These are phyloP conservation scores for Cryptops parisi DNA, from an alignment of 2,888 invertebrate genomes.

Conservation along the genomic window DNA sequence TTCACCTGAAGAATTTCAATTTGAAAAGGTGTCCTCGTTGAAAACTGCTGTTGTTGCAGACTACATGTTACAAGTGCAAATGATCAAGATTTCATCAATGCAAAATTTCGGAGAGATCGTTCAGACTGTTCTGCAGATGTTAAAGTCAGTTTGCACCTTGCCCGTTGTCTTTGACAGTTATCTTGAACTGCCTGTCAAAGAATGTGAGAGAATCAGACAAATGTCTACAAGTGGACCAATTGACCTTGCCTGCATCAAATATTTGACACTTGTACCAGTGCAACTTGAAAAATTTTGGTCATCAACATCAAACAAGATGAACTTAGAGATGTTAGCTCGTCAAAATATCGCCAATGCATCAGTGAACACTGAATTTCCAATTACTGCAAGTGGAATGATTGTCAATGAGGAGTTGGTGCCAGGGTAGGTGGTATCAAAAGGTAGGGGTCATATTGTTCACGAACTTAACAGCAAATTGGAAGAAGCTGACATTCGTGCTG, in stretches of 20 bases:
- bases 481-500: background rate
- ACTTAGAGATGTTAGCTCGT: background rate
- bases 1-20: constrained; percentile 3
- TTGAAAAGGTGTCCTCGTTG: background rate
- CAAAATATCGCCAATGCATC: background rate
- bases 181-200: no score
- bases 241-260: background rate
- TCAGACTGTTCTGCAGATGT: background rate
- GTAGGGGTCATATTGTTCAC: background rate
- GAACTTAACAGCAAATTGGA: constrained; percentile 6
- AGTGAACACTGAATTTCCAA: background rate
- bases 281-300: constrained; percentile 6
- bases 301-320: constrained; percentile 4
- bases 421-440: background rate
- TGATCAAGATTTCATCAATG: background rate
- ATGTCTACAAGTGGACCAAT: no score
- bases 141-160: constrained; percentile 1
- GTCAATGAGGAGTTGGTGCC: constrained; percentile 1
- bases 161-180: constrained; percentile 3
- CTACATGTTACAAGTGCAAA: constrained; percentile 1
- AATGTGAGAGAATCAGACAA: no score
- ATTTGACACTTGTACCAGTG: background rate
- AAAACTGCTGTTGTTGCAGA: constrained; percentile 3
- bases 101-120: constrained; percentile 1
- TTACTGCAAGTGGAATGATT: background rate